These are phyloP conservation scores for Cliona cf. orientalis DNA, from an alignment of 37 sponge, comb jelly and placozoan species.

Conservation along the genomic window DNA sequence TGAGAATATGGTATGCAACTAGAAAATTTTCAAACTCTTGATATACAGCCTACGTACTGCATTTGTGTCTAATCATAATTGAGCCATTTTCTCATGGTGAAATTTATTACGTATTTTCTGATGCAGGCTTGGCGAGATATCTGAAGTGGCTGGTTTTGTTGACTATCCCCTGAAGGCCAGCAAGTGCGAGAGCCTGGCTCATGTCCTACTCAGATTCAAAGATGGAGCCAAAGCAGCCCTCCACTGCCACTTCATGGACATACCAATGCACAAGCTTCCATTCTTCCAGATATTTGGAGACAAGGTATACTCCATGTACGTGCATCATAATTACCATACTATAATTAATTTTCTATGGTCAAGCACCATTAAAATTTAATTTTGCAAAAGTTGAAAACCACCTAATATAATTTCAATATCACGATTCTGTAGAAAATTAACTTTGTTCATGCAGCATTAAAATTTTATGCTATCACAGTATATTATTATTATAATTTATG, in stretches of 20 bases:
- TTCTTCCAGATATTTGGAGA: conserved; percentile 67
- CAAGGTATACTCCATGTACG: conserved; percentile 13
- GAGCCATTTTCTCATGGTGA: background rate
- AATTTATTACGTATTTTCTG: background rate
- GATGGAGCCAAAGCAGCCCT: conserved; percentile 32
- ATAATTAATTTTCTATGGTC: no score
- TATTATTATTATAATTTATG: no score
- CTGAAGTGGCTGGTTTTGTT: conserved; percentile 25
- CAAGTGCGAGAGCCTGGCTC: conserved; percentile 32
- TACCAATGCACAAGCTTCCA: conserved; percentile 42
- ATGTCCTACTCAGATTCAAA: conserved; percentile 45
- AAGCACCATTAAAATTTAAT: no score
- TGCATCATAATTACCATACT: background rate
- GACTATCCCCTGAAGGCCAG: conserved; percentile 15
- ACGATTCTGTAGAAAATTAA: no score
- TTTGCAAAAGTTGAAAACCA: no score
- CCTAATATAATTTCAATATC: no score
- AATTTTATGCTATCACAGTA: no score
- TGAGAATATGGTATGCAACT: conserved; percentile 46
- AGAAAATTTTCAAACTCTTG: no score
- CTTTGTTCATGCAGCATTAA: no score
- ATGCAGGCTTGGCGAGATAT: conserved; percentile 34
- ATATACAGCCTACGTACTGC: background rate
- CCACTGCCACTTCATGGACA: conserved; percentile 15
- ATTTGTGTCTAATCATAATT: background rate